These are phyloP conservation scores for Bibio marci DNA, from an alignment of 2,888 invertebrate species.

Conservation along the genomic window DNA sequence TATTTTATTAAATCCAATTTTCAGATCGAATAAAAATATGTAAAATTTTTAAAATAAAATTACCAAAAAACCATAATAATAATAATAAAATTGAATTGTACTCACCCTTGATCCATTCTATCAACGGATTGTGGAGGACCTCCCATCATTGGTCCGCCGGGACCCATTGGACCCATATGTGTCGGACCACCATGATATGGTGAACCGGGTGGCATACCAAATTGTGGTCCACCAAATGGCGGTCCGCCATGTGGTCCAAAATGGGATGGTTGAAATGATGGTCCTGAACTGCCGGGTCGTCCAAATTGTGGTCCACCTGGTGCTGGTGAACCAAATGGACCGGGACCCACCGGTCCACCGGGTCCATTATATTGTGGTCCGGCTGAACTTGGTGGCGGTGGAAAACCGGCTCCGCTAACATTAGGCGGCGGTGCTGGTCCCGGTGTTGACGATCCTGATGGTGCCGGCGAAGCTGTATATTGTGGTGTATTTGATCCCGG, in stretches of 20 bases:
- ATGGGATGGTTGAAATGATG: conserved; percentile 39
- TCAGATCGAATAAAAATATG: too few species aligned
- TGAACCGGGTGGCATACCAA: conserved; percentile 52
- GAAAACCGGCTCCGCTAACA: conserved; percentile 34
- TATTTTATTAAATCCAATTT: too few species aligned
- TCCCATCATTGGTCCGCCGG: conserved; percentile 35
- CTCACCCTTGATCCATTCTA: conserved; percentile 60
- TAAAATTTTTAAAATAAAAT: too few species aligned
- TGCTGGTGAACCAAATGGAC: conserved; percentile 51
- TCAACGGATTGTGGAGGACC: conserved; percentile 69
- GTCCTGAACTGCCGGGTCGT: conserved; percentile 47
- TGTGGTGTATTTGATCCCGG: conserved; percentile 63
- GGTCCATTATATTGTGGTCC: conserved; percentile 51
- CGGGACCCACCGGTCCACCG: conserved; percentile 32
- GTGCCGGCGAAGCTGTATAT: conserved; percentile 74
- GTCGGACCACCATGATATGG: conserved; percentile 53
- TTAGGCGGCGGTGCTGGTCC: conserved; percentile 50
- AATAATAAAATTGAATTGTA: too few species aligned
- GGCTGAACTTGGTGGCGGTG: conserved; percentile 33
- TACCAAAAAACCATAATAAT: too few species aligned
- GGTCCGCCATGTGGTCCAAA: conserved; percentile 34
- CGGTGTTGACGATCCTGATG: conserved; percentile 66
- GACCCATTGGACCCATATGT: conserved; percentile 32
- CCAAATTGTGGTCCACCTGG: conserved; percentile 45
- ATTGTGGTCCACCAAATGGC: conserved; percentile 45